A percentile compares a stretch with the other conserved stretches of the same genome.
Evolutionary conservation across 2,113 vertebrate genomes (phyloP).

Genomic region (Melanocharis versteri): DNA sequence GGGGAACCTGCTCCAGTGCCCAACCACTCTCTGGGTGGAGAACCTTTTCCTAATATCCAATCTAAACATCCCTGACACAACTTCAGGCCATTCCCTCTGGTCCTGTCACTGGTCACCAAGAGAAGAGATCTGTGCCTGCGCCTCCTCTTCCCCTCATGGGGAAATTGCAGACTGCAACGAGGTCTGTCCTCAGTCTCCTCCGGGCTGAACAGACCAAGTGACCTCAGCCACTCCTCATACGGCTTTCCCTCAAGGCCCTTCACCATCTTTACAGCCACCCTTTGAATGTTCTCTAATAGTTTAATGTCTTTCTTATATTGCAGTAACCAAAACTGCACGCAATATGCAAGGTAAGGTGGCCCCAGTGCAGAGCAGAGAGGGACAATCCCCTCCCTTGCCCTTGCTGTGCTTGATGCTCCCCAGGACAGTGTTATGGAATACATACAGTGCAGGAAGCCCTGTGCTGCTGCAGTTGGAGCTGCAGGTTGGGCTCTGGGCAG

Average conservation of each 20-base stretch:
- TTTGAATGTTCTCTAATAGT: not conserved
- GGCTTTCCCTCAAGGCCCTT: not conserved
- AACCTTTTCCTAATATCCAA: not conserved
- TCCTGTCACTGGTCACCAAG: not conserved
- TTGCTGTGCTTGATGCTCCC: not conserved
- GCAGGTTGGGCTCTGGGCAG: not conserved
- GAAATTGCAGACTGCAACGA: accelerated
- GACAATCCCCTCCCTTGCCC: not conserved
- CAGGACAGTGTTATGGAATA: no score
- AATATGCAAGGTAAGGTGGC: accelerated
- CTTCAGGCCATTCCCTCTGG: accelerated
- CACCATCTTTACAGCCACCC: no score
- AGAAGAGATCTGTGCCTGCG: not conserved
- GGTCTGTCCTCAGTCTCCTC: not conserved
- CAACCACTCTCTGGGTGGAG: not conserved
- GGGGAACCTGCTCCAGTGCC: not conserved
- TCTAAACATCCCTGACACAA: not conserved
- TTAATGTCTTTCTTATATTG: not conserved
- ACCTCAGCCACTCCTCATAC: accelerated
- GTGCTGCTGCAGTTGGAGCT: not conserved
- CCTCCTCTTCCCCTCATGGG: accelerated
- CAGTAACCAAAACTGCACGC: not conserved
- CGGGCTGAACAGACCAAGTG: not conserved
- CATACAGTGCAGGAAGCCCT: not conserved
- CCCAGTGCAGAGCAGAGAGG: not conserved